Conservation (phyloP, 2,888 invertebrate genomes). For the Unio pictorum region DNA sequence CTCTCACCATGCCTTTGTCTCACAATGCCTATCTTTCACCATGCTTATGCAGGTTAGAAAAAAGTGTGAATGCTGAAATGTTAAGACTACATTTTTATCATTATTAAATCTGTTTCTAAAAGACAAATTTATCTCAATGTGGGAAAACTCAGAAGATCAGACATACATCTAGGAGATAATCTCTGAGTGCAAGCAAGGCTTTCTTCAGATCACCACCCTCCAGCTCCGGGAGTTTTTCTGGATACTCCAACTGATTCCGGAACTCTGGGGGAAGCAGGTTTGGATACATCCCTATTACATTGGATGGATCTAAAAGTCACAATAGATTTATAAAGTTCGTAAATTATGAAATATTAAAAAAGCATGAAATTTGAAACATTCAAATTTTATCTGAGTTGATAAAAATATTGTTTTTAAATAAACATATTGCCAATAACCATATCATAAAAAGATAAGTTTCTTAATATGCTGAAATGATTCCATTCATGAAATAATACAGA, state of each 20-base stretch:
- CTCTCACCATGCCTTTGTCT: too few species aligned
- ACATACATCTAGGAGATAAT: slow-evolving; percentile 85
- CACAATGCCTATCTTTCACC: too few species aligned
- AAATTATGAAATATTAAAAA: too few species aligned
- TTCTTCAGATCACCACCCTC: slow-evolving; percentile 89
- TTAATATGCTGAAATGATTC: too few species aligned
- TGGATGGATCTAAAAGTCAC: slow-evolving; percentile 83
- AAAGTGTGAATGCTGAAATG: too few species aligned
- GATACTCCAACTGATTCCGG: slow-evolving; percentile 75
- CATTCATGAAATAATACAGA: too few species aligned
- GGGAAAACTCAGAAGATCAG: neutral
- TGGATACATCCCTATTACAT: slow-evolving; percentile 95
- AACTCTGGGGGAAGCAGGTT: slow-evolving; percentile 81
- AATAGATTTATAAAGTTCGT: neutral
- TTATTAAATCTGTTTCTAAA: neutral
- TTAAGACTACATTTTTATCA: too few species aligned
- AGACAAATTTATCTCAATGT: neutral
- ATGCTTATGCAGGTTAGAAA: too few species aligned
- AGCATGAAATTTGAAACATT: neutral
- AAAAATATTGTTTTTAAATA: neutral
- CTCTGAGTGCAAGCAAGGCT: slow-evolving; percentile 89
- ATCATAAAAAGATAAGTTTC: too few species aligned
- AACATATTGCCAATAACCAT: neutral
- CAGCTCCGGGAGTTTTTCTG: slow-evolving; percentile 77
- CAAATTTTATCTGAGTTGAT: neutral